These are phyloP conservation scores for Porites australiensis DNA, from an alignment of 64 coral and sea anemone species.

Conservation along the genomic window DNA sequence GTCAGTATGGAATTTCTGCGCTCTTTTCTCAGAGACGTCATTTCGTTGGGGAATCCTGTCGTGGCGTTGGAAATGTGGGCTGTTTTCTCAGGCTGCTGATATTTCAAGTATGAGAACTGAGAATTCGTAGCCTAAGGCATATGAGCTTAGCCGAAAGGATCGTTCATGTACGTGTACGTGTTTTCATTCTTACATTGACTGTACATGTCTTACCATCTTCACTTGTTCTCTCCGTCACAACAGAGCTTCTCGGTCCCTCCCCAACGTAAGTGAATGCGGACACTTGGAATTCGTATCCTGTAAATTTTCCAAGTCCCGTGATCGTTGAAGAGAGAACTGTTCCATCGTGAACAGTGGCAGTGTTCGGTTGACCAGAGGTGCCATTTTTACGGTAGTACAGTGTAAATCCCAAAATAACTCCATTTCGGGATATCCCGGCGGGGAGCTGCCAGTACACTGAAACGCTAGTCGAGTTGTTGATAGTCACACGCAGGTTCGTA, in stretches of 20 bases:
- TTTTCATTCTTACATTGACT: too few relatives aligned
- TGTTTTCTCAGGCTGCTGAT: too few relatives aligned
- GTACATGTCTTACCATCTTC: background rate
- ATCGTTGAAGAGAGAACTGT: background rate
- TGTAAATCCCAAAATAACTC: constrained; percentile 4
- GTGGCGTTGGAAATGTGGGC: too few relatives aligned
- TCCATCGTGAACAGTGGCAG: background rate
- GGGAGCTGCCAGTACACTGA: background rate
- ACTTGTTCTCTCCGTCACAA: background rate
- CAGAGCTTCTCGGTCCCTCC: background rate
- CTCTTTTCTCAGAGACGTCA: too few relatives aligned
- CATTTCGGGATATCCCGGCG: background rate
- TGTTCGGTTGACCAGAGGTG: background rate
- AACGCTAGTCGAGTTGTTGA: background rate
- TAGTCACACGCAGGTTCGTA: background rate
- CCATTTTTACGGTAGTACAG: background rate
- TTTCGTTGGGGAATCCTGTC: too few relatives aligned
- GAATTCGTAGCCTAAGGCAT: too few relatives aligned
- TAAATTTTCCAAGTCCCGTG: background rate
- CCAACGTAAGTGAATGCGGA: background rate
- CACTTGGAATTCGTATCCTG: constrained; percentile 38
- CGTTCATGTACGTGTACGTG: too few relatives aligned
- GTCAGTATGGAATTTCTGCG: too few relatives aligned
- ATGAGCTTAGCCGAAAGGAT: too few relatives aligned
- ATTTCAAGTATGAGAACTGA: too few relatives aligned